phyloP scores from a whole-genome alignment of 1,140 invertebrate genomes.

The Pachypsylla venusta region DNA sequence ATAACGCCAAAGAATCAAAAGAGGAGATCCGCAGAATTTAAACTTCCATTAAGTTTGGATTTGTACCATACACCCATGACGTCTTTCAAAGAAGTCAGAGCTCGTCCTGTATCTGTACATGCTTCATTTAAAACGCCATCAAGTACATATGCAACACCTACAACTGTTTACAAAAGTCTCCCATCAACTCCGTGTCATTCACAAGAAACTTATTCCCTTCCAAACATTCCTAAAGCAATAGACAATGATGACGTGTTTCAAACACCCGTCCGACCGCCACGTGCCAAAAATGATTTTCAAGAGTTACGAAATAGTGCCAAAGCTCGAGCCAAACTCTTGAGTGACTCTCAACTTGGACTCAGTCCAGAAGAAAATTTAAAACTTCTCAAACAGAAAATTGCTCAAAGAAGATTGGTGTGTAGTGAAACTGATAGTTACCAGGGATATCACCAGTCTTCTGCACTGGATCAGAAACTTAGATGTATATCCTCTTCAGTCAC shows the following conservation, averaged over 20 bases:
- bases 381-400: conserved; percentile 36
- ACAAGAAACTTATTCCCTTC: conserved; percentile 27
- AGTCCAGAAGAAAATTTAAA: conserved; percentile 52
- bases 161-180: conserved; percentile 13
- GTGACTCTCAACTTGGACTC: conserved; percentile 52
- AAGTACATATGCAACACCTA: conserved; percentile 13
- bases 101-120: conserved; percentile 22
- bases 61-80: conserved; percentile 21
- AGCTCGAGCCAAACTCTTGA: conserved; percentile 48
- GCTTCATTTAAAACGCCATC: conserved; percentile 16
- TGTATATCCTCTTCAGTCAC: conserved; percentile 11
- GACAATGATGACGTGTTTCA: conserved; percentile 28
- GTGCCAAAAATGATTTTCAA: conserved; percentile 30
- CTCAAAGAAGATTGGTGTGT: conserved; percentile 27
- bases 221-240: conserved; percentile 25
- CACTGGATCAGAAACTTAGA: no score
- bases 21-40: no score
- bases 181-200: conserved; percentile 20
- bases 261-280: conserved; percentile 34
- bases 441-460: no score
- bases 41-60: no score
- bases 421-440: conserved; percentile 16
- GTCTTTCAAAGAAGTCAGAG: conserved; percentile 18
- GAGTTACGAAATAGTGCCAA: conserved; percentile 42
- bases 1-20: no score